Evolutionary conservation across 2,888 invertebrate species (phyloP), one percentile per base, ranked within the genome.

Genomic region (Brachyopa scutellaris): DNA sequence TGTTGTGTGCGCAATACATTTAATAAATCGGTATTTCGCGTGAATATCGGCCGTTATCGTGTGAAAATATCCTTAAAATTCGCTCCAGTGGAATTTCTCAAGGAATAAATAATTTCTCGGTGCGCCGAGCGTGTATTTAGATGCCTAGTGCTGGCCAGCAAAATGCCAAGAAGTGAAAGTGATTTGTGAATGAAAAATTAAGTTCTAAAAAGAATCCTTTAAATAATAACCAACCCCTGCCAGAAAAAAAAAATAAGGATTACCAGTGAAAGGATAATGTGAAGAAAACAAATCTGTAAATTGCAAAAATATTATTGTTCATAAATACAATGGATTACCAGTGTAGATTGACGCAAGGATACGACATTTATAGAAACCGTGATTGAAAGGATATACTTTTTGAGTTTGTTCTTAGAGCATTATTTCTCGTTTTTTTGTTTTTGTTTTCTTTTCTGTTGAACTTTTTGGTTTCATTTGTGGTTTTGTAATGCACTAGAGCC

Each of bases 21-120:
- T 72, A 70, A 72, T 61, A 77, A 82, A 82, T 82, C 82, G 77
- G 45, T 77, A 77, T 72, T 72, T 82, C 55, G 82, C 82, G 82
- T 82, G 82, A 72, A 77, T 77, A 77, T 77, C 29, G 72, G 76
- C 77, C 82, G 77, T 82, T 82, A 77, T 72, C 82, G 82, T 82
- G 82, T 47, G 64, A 82, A 77, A 77, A 82, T 70, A 72, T 82
- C 82, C 82, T 82, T 72, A 72, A 66, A 67, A 64, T 29, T 66
- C 66, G 15, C 66, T 57, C 38, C 64, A 66, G 64, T 57, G 59
- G 45, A 82, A 66, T 77, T 72, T 77, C 53, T 64, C 47, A 59
- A 59, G 80, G 70, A 77, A 76, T 82, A 66, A 72, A 74, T 66
- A 73, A 79, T 55, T 66, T 72, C 15, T 33, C 42, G 40, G 38